phyloP scores from a whole-genome alignment of 2,113 vertebrate genomes.

The Silurus glanis region DNA sequence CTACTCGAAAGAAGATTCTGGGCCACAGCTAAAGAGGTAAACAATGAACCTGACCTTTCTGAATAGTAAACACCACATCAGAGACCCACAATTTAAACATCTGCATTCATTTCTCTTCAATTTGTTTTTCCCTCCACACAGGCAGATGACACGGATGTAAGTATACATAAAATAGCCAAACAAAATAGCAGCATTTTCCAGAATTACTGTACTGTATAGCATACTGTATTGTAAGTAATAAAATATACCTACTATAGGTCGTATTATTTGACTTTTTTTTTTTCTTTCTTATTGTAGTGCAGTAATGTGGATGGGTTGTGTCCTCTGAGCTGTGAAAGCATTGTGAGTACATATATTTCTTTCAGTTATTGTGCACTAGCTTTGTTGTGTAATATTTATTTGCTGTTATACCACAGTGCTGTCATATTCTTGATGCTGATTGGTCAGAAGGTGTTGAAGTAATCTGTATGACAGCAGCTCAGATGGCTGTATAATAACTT shows the following conservation, averaged over 20 bases:
- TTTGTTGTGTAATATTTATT: not conserved
- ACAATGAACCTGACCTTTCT: not conserved
- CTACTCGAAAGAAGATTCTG: constrained; percentile 41
- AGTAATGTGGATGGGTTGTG: constrained; percentile 71
- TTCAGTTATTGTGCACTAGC: not conserved
- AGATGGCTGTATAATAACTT: not conserved
- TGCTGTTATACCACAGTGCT: not conserved
- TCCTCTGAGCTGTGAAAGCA: constrained; percentile 73
- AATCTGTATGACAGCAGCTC: not conserved
- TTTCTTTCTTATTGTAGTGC: constrained; percentile 63
- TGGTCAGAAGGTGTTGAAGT: not conserved
- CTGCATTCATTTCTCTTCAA: not conserved
- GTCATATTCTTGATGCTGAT: not conserved
- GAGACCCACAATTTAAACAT: not conserved
- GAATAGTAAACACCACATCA: not conserved
- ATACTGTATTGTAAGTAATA: not conserved
- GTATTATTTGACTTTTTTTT: not conserved
- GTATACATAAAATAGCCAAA: constrained; percentile 6
- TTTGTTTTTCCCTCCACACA: constrained; percentile 17
- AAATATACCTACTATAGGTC: not conserved
- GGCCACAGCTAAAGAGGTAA: constrained; percentile 48
- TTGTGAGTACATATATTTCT: constrained; percentile 63
- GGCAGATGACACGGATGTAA: constrained; percentile 55
- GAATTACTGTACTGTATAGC: not conserved
- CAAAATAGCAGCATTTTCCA: not conserved